Base-by-base conservation (phyloP, 2,888 invertebrate genomes). In the Noctua fimbriata region DNA sequence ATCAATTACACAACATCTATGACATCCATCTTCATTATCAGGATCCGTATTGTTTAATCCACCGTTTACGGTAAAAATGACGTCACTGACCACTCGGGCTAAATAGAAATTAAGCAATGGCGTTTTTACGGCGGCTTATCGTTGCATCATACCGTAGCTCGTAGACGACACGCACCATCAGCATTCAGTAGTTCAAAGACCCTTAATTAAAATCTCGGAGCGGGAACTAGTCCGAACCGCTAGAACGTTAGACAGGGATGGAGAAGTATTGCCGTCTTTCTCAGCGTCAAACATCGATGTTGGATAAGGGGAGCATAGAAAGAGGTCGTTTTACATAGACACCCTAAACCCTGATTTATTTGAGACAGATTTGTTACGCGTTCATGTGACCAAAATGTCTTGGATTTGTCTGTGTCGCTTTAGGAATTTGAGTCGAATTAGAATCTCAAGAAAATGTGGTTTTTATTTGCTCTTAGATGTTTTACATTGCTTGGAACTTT, bases 181-280 rank as follows among this genome's bases (percentile, higher is more conserved):
- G 85, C 84, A 78, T 84, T 82, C 82, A 85, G 86, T 90, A 89
- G 94, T 94, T 94, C 94, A 94, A 92, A 93, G 93, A 94, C 93
- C 93, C 92, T 92, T 93, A 89, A 92, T 92, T 92, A 91, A 90
- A 91, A 93, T 92, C 91, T 90, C 90, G 66, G 78, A 86, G 90
- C 90, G 89, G 90, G 89, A 91, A 88, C 90, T 88, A 87, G 87
- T 89, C 81, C 88, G 86, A 85, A 89, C 89, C 90, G 91, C 89
- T 90, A 90, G 84, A 86, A 82, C 73, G 87, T 84, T 80, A 85
- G 86, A 89, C 74, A 70, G 80, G 76, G 87, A 88, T 81, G 78
- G 75, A 74, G 73, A 78, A 80, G 76, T 82, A 73, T 85, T 73
- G 80, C 69, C 67, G 47, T 90, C 88, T 84, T 79, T 84, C 80